Evolutionary conservation across 2,888 invertebrate species (phyloP), one percentile per base, ranked within the genome.

Genomic region (Ernsta delagoae): DNA sequence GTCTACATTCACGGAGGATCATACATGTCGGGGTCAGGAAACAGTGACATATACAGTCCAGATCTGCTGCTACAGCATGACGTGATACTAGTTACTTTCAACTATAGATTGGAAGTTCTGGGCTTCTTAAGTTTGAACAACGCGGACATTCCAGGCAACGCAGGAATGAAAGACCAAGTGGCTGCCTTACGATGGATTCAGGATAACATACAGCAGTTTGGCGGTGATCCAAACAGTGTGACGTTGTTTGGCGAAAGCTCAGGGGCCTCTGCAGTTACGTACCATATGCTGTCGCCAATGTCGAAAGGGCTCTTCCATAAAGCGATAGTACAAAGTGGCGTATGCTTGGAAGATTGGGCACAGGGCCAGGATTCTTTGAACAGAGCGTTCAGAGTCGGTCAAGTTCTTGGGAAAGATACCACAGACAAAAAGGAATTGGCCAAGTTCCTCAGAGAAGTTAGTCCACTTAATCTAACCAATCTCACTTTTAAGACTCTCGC

Each of bases 171-270:
- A 71, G 90, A 91, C 69, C 89, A 89, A 76, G 86, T 88, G 0
- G 74, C 81, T 45, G 89, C 88, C 4, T 70, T 89, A 16, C 80
- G 78, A 12, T 89, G 89, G 89, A 74, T 89, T 0, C 82, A 83
- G 65, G 78, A 84, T 12, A 89, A 89, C 63, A 88, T 89, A 43
- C 76, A 69, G 0, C 73, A 80, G 36, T 89, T 90, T 67, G 89
- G 90, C 3, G 90, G 90, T 0, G 83, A 90, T 70, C 79, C 85
- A 1, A 77, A 84, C 11, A 86, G 86, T 66, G 78, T 91, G 16
- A 90, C 92, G 0, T 71, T 94, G 62, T 87, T 90, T 70, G 93
- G 93, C 0, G 87, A 90, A 70, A 92, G 92, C 70, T 87, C 92
- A 3, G 94, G 94, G 1, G 84, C 82, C 0, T 78, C 79, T 0